Evolutionary conservation across 2,797 vertebrate genomes (phyloP), one percentile per base, ranked within the genome.

Genomic region (Enteromius paludinosus): DNA sequence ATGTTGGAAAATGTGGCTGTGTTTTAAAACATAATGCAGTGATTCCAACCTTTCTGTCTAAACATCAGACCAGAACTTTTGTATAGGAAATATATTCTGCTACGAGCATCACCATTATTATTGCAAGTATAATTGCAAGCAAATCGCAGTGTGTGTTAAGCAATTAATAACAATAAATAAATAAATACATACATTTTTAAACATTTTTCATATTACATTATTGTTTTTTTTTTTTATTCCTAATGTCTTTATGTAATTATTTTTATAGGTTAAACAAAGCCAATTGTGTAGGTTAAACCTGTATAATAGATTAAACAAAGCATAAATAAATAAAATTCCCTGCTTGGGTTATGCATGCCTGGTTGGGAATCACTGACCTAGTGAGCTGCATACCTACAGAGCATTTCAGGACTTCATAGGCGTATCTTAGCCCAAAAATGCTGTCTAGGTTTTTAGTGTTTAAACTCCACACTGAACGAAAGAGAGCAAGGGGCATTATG

Each of bases 21-120:
- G 84, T 33, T 59, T 80, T 12, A 71, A 71, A 71, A 30, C 49
- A 11, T 59, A 71, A 20, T 35, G 23, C 28, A 56, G 71, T 56
- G 23, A 9, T 59, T 79, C 23, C 49, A n/a, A n/a, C n/a, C n/a
- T n/a, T n/a, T n/a, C n/a, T 25, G 25, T 11, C 47, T 62, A 25
- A 61, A 41, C 20, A 23, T 43, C 38, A 68, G 23, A 43, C 15
- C 6, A 70, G 15, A 70, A 47, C 23, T 45, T 23, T 17, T 47
- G 41, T 28, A 70, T 7, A 28, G 20, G 12, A 14, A 38, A 23
- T 68, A 23, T 68, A 68, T 43, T 68, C 38, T 43, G 5, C 35
- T 43, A 68, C 1, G 2, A 43, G 38, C 5, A 1, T 68, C 35
- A 68, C n/a, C 4, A 43, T 15, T 25, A 54, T n/a, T 54, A 54